Evolutionary conservation across 2,888 invertebrate genomes (phyloP), one percentile per base, ranked within the genome.

Genomic region (Graphium colonna): DNA sequence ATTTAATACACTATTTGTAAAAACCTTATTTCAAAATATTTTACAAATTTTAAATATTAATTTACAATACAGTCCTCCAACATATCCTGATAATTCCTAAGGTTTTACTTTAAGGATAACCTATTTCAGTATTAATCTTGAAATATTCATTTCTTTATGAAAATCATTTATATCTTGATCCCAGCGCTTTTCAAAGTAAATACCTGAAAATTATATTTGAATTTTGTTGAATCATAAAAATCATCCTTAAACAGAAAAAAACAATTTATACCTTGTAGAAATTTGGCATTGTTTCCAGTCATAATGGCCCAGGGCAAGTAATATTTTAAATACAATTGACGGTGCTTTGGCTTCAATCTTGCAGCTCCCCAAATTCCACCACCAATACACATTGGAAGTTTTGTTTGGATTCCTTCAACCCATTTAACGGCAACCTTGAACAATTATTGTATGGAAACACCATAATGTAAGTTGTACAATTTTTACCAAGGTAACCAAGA

Each of bases 341-440:
- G 90, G 73, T 98, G 97, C 70, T 95, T 97, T 51, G 97, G 95
- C 66, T 94, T 93, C 10, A 99, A 90, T 63, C 98, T 91, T 10
- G 94, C 88, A 1, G 98, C 96, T 9, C 98, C 99, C 91, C 98
- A 97, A 52, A 98, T 91, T 0, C 96, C 98, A 15, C 96, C 99
- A 48, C 94, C 93, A 57, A 97, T 91, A 73, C 98, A 98, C 98
- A 99, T 98, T 0, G 99, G 99, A 18, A 99, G 87, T 47, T 93
- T 94, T 9, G 95, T 96, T 84, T 99, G 99, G 53, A 99, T 92
- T 0, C 95, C 99, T 91, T 99, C 99, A 45, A 99, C 93, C 97
- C 98, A 98, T 88, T 99, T 99, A 3, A 99, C 96, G 9, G 96
- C 93, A 4, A 98, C 97, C 92, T 98, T 93, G 47, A 67, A 69